These are phyloP conservation scores for Rhyacophila brunnea DNA, from an alignment of 1,140 invertebrate genomes.

Conservation along the genomic window DNA sequence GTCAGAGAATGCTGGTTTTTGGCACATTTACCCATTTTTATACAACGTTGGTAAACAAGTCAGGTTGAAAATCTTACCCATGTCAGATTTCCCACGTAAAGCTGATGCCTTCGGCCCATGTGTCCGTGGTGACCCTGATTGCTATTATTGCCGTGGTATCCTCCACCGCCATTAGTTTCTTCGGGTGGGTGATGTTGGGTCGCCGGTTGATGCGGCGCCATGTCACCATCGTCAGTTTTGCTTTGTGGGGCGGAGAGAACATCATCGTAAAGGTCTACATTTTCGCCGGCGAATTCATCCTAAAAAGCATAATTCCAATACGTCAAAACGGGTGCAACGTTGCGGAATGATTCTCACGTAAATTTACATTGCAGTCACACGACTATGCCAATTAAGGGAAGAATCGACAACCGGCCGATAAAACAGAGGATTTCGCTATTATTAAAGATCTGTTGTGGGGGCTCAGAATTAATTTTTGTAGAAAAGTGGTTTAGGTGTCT, in stretches of 20 bases:
- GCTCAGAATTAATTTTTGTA: too few species aligned
- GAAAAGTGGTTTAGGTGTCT: too few species aligned
- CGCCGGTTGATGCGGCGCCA: conserved; percentile 46
- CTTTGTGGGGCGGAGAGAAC: conserved; percentile 79
- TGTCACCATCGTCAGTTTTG: conserved; percentile 52
- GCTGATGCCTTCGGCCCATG: conserved; percentile 77
- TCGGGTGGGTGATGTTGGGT: conserved; percentile 55
- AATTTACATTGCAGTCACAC: too few species aligned
- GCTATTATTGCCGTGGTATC: conserved; percentile 69
- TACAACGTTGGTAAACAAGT: too few species aligned
- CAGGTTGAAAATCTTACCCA: conserved; percentile 74
- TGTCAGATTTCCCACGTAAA: conserved; percentile 94
- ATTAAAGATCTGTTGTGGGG: too few species aligned
- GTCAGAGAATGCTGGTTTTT: too few species aligned
- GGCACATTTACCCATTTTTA: too few species aligned
- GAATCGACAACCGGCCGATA: not conserved
- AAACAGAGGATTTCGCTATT: too few species aligned
- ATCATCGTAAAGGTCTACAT: conserved; percentile 95
- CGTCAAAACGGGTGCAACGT: too few species aligned
- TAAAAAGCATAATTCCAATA: conserved; percentile 51
- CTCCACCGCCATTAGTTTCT: conserved; percentile 68
- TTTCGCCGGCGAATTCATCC: conserved; percentile 83
- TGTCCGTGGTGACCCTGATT: conserved; percentile 57
- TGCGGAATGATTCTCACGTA: too few species aligned
- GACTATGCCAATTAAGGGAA: too few species aligned